These are phyloP conservation scores for Xestia rhomboidea DNA, from an alignment of 2,888 invertebrate genomes.

Conservation along the genomic window DNA sequence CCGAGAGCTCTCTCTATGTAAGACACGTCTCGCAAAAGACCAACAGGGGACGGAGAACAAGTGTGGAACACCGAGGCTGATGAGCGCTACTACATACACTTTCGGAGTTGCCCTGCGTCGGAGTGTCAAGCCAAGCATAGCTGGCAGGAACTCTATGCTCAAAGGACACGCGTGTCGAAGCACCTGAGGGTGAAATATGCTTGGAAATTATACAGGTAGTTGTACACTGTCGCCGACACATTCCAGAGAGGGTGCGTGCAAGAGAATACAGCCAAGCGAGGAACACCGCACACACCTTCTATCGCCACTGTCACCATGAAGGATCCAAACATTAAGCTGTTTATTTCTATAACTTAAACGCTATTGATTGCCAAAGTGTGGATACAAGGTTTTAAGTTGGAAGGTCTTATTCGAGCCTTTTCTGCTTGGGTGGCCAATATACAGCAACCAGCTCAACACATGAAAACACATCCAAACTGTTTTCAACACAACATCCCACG, in stretches of 20 bases:
- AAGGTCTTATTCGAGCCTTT: not conserved
- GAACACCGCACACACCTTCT: too few species aligned
- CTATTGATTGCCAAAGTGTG: not conserved
- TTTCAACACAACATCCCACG: not conserved
- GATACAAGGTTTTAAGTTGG: too few species aligned
- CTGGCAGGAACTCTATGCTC: not conserved
- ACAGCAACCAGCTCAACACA: not conserved
- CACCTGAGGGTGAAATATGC: not conserved
- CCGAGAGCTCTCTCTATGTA: not conserved
- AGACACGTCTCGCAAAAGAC: not conserved
- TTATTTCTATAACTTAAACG: not conserved
- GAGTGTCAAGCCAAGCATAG: not conserved
- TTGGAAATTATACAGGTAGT: not conserved
- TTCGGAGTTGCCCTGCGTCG: not conserved
- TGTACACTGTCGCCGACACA: too few species aligned
- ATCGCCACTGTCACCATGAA: not conserved
- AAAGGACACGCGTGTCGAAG: not conserved
- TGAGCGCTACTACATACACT: not conserved
- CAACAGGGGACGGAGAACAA: not conserved
- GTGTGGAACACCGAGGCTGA: not conserved
- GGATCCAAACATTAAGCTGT: not conserved
- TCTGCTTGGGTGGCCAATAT: not conserved
- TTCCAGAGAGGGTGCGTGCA: too few species aligned
- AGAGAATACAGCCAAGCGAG: too few species aligned
- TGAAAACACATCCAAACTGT: not conserved